A percentile compares a stretch with the other conserved stretches of the same genome.
These are phyloP conservation scores for Poicephalus meyeri DNA, from an alignment of 2,113 vertebrate genomes.

Conservation along the genomic window DNA sequence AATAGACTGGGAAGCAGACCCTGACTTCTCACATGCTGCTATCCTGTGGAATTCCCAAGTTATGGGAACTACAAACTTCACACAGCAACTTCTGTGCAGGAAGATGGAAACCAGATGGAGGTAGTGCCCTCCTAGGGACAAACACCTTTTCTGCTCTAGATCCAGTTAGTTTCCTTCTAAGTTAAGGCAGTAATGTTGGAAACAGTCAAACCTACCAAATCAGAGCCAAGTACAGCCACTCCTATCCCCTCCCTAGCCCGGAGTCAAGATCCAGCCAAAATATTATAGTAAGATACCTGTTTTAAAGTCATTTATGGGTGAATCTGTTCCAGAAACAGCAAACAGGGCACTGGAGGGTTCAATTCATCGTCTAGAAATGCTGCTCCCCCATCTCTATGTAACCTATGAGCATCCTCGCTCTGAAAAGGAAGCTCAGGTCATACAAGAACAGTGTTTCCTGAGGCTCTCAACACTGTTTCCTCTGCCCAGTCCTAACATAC, in stretches of 20 bases:
- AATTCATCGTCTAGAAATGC: not conserved
- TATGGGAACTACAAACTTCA: not conserved
- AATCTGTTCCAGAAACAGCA: not conserved
- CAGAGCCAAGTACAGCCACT: not conserved
- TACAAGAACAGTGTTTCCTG: not conserved
- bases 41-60: not conserved
- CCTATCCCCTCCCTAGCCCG: accelerated
- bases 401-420: not conserved
- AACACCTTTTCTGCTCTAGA: not conserved
- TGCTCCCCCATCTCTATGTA: not conserved
- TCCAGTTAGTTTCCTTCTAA: not conserved
- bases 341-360: not conserved
- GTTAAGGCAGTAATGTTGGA: not conserved
- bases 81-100: not conserved
- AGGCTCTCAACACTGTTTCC: not conserved
- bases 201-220: not conserved
- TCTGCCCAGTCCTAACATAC: not conserved
- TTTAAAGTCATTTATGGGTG: not conserved
- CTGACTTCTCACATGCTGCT: not conserved
- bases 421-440: not conserved
- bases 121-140: not conserved
- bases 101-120: not conserved
- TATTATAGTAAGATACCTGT: not conserved
- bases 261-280: not conserved
- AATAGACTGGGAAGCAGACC: not conserved